phyloP scores from a whole-genome alignment of 2,888 invertebrate genomes.

The Icerya purchasi region DNA sequence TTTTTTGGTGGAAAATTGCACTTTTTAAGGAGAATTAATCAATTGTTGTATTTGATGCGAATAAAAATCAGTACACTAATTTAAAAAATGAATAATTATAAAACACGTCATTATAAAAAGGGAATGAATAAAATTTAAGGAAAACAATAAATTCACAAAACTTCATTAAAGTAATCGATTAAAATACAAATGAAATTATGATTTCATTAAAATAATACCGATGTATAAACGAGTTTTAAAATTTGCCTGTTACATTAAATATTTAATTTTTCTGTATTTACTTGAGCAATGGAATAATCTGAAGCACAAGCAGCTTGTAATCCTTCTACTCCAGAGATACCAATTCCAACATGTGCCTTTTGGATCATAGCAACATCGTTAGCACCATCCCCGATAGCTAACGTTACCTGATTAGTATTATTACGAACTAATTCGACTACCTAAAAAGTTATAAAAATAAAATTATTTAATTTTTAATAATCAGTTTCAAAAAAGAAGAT shows the following conservation, averaged over 20 bases:
- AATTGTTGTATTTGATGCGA: too few species aligned
- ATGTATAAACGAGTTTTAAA: neutral
- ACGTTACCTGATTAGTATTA: constrained; percentile 62
- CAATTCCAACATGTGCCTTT: constrained; percentile 93
- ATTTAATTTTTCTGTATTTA: constrained; percentile 24
- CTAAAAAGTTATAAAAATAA: too few species aligned
- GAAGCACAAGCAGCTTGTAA: constrained; percentile 96
- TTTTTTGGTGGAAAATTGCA: too few species aligned
- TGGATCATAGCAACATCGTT: constrained; percentile 98
- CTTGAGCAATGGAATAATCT: constrained; percentile 92
- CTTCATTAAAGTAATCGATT: neutral
- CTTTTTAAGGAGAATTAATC: too few species aligned
- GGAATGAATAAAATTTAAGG: too few species aligned
- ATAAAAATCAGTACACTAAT: too few species aligned
- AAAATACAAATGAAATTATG: neutral
- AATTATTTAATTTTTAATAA: too few species aligned
- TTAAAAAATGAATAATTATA: too few species aligned
- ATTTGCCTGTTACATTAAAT: neutral
- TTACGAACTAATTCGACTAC: constrained; percentile 61
- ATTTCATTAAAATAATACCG: neutral
- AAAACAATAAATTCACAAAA: neutral
- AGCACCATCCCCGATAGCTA: constrained; percentile 91
- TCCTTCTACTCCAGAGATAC: constrained; percentile 94
- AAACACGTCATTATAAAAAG: too few species aligned
- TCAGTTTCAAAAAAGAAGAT: too few species aligned